These are phyloP conservation scores for Toxotes chatareus DNA, from an alignment of 2,113 vertebrate species.

Conservation along the genomic window DNA sequence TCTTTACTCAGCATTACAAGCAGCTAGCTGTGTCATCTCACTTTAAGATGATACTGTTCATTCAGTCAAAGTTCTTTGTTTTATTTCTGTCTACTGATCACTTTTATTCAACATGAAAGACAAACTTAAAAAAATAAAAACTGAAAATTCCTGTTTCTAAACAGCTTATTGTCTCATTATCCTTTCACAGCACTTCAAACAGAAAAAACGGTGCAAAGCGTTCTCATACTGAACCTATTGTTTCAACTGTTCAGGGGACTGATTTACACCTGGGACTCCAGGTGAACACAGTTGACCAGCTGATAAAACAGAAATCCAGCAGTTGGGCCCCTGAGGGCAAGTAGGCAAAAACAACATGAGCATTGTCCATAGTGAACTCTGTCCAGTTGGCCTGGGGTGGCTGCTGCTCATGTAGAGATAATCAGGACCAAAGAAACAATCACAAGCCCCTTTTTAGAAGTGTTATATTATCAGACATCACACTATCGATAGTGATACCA, in stretches of 20 bases:
- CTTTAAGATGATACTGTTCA: too few relatives aligned
- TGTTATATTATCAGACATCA: too few relatives aligned
- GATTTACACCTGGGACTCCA: slow-evolving; percentile 5
- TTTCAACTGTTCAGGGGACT: not conserved
- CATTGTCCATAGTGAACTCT: not conserved
- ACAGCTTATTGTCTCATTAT: too few relatives aligned
- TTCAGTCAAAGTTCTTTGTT: too few relatives aligned
- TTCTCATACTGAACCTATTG: slow-evolving; percentile 10
- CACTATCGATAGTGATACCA: not conserved
- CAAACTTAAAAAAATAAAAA: too few relatives aligned
- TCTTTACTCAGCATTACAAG: too few relatives aligned
- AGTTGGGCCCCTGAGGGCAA: slow-evolving; percentile 11
- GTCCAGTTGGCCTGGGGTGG: slow-evolving; percentile 12
- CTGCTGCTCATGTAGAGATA: not conserved
- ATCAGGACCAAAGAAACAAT: not conserved
- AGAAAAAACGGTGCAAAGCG: not conserved
- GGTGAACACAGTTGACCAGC: slow-evolving; percentile 17
- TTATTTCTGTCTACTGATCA: too few relatives aligned
- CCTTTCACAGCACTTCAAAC: not conserved
- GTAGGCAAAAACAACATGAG: not conserved
- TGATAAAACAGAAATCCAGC: slow-evolving; percentile 38
- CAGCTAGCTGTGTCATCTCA: too few relatives aligned
- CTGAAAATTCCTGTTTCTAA: too few relatives aligned
- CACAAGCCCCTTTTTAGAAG: not conserved
- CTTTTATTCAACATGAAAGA: too few relatives aligned